Evolutionary conservation across 2,113 vertebrate genomes (phyloP), one percentile per base, ranked within the genome.

Genomic region (Macroglossus sobrinus): DNA sequence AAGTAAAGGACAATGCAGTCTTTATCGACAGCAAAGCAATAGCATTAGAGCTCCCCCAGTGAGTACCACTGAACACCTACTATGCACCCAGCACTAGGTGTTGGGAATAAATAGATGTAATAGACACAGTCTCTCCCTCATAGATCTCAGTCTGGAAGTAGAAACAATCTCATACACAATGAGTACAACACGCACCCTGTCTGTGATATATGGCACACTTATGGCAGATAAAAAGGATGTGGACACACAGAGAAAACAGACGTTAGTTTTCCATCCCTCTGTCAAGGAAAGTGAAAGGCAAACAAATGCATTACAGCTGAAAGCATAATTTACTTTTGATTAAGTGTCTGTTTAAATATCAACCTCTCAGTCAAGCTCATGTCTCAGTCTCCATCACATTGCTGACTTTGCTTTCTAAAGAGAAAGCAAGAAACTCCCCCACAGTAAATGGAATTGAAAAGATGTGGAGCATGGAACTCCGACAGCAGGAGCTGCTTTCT

Each of bases 311-410:
- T 47, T 19, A 14, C 40, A n/a, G 43, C 28, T 87, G n/a, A 74
- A 75, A 84, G 35, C 50, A 45, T 50, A 50, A 50, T 89, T 94
- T 76, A 13, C 86, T 84, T 97, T 57, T 21, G 78, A 94, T 93
- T 71, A 88, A 94, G 61, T 19, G 3, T 14, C 2, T 45, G 4
- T 45, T 64, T 22, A 71, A 76, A 80, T n/a, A 81, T 35, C 61
- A 43, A 26, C 75, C 15, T 63, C 4, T 64, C 28, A 7, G 33
- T 63, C 69, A 40, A 71, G 43, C 76, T 53, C 43, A 21, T 26
- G 19, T 66, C 35, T 68, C 40, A 0, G 6, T n/a, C 57, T 89
- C 80, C 35, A 0, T 21, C n/a, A 9, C 0, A 0, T 43, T 50
- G 59, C 82, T 86, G 43, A 66, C 81, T 90, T 80, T 7, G 47